Base-by-base conservation (phyloP, 2,888 invertebrate genomes). In the Barypeithes pellucidus region DNA sequence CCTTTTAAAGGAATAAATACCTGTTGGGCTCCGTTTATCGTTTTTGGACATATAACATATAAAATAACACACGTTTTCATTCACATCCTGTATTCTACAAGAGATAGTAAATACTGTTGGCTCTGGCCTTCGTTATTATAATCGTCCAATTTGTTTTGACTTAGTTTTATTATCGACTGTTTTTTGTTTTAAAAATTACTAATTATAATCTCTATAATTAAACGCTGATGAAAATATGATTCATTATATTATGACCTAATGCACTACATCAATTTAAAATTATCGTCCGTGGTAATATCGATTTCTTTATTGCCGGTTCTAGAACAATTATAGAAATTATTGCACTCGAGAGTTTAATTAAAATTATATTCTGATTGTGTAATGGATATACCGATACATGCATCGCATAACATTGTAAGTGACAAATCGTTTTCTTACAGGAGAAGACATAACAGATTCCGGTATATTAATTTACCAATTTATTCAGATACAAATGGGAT, bases 171-270 rank as follows among this genome's bases (percentile, higher is more conserved):
- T 43, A 24, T 41, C 18, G 36, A 45, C 29, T 29, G 20, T 50
- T 45, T 14, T n/a, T 63, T 63, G 47, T 20, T 45, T 16, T 50
- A 22, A 54, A 22, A 52, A 54, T 66, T 66, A 39, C 66, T 36
- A 22, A 16, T 66, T 52, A 9, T 22, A 14, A 66, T 50, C 52
- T 33, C 39, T 66, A 39, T 66, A 66, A 66, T 66, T 66, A 66
- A 66, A 50, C 52, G 16, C 39, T 66, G 52, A 66, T 66, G 66
- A 54, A 66, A 66, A 66, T 36, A 66, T 66, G 66, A 66, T 33
- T 66, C 66, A 66, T 47, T 50, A 52, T 66, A 66, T 47, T 50
- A 52, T 66, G 52, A 52, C 66, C 66, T 54, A 54, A 54, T 54
- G 24, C 52, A 52, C 52, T 11, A 50, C 24, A 52, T n/a, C 18